Percentiles rank a stretch among this genome's conserved stretches.
Conservation (phyloP, 37 sponge, comb jelly and placozoan species). For the Bolinopsis microptera region DNA sequence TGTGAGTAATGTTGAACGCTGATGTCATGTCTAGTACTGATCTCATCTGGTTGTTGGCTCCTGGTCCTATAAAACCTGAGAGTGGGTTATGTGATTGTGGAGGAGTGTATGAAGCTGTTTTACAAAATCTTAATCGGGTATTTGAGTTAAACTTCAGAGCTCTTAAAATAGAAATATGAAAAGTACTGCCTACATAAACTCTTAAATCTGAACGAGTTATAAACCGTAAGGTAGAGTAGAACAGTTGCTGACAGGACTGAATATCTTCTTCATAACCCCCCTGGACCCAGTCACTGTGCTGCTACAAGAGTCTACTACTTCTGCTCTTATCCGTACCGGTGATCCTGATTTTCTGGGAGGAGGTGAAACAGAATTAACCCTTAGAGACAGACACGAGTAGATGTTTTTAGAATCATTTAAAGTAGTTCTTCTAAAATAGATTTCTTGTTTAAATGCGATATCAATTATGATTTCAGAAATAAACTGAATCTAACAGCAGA, state of each 20-base stretch:
- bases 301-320: slow-evolving; percentile 33
- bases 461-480: too few species aligned
- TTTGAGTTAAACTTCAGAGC: too few species aligned
- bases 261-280: not conserved
- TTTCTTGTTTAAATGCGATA: not conserved
- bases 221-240: not conserved
- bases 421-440: not conserved
- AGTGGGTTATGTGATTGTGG: not conserved
- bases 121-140: too few species aligned
- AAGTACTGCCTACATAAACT: not conserved
- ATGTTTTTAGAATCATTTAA: not conserved
- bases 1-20: not conserved
- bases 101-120: too few species aligned
- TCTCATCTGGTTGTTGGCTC: slow-evolving; percentile 31
- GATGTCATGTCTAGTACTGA: slow-evolving; percentile 22
- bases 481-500: too few species aligned
- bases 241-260: not conserved
- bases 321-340: not conserved
- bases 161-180: too few species aligned
- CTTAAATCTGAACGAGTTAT: not conserved
- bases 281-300: slow-evolving; percentile 22
- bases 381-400: not conserved
- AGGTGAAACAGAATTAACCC: not conserved
- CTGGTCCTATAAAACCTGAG: slow-evolving; percentile 47
- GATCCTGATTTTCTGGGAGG: not conserved